A percentile compares a stretch with the other conserved stretches of the same genome.
phyloP scores from a whole-genome alignment of 2,113 vertebrate genomes.

The Asarcornis scutulata region DNA sequence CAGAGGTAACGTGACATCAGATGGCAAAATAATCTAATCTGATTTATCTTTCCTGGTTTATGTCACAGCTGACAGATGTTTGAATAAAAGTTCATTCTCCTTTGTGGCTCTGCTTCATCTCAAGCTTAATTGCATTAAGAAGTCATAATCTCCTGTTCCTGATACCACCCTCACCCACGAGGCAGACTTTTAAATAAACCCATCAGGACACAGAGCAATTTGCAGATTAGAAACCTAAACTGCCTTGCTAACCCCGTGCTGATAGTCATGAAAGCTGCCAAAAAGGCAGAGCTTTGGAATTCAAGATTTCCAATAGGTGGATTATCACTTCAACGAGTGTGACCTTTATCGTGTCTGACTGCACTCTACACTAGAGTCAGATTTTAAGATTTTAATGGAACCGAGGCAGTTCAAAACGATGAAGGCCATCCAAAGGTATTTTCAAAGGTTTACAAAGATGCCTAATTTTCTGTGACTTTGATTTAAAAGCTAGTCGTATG shows the following conservation, averaged over 20 bases:
- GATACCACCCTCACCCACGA: background rate
- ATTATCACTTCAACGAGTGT: background rate
- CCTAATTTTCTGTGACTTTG: background rate
- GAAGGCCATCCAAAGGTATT: background rate
- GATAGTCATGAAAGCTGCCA: background rate
- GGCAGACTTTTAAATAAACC: slow-evolving; percentile 6
- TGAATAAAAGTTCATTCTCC: slow-evolving; percentile 32
- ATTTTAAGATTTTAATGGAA: background rate
- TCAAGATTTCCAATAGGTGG: background rate
- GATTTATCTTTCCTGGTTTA: background rate
- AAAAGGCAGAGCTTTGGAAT: background rate
- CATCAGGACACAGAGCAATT: background rate
- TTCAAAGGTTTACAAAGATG: background rate
- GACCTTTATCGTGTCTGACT: background rate
- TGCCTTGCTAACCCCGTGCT: background rate
- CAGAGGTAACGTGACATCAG: background rate
- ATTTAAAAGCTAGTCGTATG: background rate
- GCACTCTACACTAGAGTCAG: background rate
- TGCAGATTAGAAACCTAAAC: background rate
- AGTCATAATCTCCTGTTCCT: slow-evolving; percentile 17
- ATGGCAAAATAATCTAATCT: background rate
- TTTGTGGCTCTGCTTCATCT: background rate
- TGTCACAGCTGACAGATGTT: background rate
- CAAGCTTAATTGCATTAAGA: slow-evolving; percentile 25
- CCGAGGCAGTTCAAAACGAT: background rate